These are phyloP conservation scores for Sanderia malayensis DNA, from an alignment of 30 jellyfish, hydroid and myxozoan species.

Conservation along the genomic window DNA sequence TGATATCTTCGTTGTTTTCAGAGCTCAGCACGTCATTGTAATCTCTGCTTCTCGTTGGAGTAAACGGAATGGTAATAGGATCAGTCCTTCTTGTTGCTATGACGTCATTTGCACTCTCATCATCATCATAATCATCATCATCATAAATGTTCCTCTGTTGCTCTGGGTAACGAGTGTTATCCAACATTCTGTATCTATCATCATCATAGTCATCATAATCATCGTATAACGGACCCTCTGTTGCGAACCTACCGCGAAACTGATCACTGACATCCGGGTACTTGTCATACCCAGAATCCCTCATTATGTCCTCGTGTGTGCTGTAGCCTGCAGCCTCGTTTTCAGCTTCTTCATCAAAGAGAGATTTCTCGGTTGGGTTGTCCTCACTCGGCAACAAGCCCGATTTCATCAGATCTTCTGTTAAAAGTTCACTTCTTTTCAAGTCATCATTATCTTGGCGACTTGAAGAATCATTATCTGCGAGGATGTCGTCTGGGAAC, in stretches of 20 bases:
- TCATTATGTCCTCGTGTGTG: not conserved
- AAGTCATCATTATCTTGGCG: constrained; percentile 1
- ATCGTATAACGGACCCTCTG: constrained; percentile 5
- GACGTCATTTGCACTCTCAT: not conserved
- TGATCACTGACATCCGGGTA: not conserved
- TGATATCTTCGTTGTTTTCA: constrained; percentile 11
- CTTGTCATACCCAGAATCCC: constrained; percentile 4
- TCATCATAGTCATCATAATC: constrained; percentile 32
- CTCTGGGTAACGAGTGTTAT: constrained; percentile 42
- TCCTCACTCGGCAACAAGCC: constrained; percentile 12
- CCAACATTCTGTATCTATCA: constrained; percentile 28
- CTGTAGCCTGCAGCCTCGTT: not conserved
- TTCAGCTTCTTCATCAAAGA: not conserved
- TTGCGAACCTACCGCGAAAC: not conserved
- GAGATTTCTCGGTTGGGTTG: not conserved
- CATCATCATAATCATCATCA: constrained; percentile 24
- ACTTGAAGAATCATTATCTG: not conserved
- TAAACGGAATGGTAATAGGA: not conserved
- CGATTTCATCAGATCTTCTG: constrained; percentile 34
- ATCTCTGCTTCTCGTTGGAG: not conserved
- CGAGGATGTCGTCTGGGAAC: not conserved
- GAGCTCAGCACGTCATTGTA: constrained; percentile 12
- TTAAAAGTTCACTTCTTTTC: constrained; percentile 3
- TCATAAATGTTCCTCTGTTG: constrained; percentile 28
- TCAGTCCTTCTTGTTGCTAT: not conserved